Evolutionary conservation across 2,113 vertebrate genomes (phyloP).

Genomic region (Nanger granti): DNA sequence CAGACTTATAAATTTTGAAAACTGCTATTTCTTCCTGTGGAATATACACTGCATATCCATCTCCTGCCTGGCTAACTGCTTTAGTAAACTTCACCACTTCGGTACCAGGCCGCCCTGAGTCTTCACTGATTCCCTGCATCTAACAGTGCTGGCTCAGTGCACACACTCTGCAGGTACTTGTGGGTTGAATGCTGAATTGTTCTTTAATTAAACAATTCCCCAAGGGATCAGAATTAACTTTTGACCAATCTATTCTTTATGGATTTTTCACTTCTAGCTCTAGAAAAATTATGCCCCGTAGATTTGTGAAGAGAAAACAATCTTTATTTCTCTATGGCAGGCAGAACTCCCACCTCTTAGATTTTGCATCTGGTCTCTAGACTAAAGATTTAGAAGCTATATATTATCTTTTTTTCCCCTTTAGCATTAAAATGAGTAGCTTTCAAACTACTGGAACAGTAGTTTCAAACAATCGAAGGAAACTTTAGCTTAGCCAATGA

Average conservation of each 20-base stretch:
- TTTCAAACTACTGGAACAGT: constrained; percentile 44
- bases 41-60: not conserved
- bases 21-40: not conserved
- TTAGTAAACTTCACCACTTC: not conserved
- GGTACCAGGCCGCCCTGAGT: accelerated
- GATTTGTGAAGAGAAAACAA: not conserved
- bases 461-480: constrained; percentile 9
- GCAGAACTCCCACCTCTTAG: not conserved
- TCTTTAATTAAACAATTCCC: constrained; percentile 32
- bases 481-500: constrained; percentile 31
- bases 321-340: constrained; percentile 11
- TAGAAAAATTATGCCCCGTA: not conserved
- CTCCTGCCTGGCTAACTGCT: not conserved
- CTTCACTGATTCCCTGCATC: not conserved
- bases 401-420: not conserved
- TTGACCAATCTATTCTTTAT: constrained; percentile 37
- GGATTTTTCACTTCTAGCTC: constrained; percentile 26
- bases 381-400: not conserved
- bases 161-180: constrained; percentile 14
- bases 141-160: not conserved
- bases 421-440: constrained; percentile 35
- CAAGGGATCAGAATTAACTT: constrained; percentile 35
- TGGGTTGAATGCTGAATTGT: constrained; percentile 15
- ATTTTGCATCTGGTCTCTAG: constrained; percentile 21
- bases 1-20: not conserved